A percentile compares a stretch with the other conserved stretches of the same genome.
phyloP scores from a whole-genome alignment of 2,113 vertebrate genomes.

The Tenebrosternarchus preto region DNA sequence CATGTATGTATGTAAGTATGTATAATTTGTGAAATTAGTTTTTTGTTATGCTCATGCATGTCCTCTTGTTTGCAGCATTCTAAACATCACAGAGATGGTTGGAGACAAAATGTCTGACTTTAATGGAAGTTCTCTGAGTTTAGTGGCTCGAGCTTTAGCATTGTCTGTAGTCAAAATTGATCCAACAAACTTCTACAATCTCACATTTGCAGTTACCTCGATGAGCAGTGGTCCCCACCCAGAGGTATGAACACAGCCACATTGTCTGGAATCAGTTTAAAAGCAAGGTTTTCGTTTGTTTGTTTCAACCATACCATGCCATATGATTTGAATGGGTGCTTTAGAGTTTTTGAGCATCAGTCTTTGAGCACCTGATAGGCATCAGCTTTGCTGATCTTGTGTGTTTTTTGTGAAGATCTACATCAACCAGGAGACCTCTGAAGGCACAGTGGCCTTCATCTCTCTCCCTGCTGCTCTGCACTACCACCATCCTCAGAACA shows the following conservation, averaged over 20 bases:
- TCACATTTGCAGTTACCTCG: slow-evolving; percentile 79
- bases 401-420: slow-evolving; percentile 70
- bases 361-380: background rate
- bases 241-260: slow-evolving; percentile 67
- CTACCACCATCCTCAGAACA: slow-evolving; percentile 62
- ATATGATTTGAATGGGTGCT: too few relatives aligned
- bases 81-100: slow-evolving; percentile 76
- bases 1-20: background rate
- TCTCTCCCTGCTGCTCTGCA: slow-evolving; percentile 79
- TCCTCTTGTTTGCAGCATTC: slow-evolving; percentile 71
- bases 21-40: background rate
- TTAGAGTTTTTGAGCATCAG: background rate
- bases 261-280: too few relatives aligned
- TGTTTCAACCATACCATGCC: background rate
- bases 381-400: background rate
- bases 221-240: slow-evolving; percentile 63
- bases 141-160: slow-evolving; percentile 69
- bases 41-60: too few relatives aligned
- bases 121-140: slow-evolving; percentile 59
- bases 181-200: slow-evolving; percentile 67
- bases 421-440: slow-evolving; percentile 70
- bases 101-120: slow-evolving; percentile 79
- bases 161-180: slow-evolving; percentile 73
- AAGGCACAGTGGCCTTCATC: slow-evolving; percentile 76
- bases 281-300: too few relatives aligned